Conservation (phyloP, 1,140 invertebrate genomes). For the Pectinophora gossypiella region DNA sequence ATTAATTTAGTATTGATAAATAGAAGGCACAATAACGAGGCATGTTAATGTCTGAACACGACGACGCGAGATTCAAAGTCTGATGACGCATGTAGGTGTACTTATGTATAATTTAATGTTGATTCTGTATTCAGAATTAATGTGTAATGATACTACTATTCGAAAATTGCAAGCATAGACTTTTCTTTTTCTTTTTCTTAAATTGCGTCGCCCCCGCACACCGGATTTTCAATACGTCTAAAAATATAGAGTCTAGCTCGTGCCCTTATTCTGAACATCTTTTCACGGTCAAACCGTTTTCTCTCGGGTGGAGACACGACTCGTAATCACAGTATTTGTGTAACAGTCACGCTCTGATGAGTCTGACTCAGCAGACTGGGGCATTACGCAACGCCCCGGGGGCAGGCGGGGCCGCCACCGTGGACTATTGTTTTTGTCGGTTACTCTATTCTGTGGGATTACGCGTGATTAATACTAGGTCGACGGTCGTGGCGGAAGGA, state of each 20-base stretch:
- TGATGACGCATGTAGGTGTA: no score
- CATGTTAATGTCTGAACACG: no score
- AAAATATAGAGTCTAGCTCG: no score
- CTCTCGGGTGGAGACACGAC: slow-evolving; percentile 1
- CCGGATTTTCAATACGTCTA: no score
- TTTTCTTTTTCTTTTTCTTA: no score
- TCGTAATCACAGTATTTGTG: slow-evolving; percentile 33
- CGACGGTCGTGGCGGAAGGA: slow-evolving; percentile 27
- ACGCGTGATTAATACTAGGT: slow-evolving; percentile 48
- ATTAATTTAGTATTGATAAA: slow-evolving; percentile 15
- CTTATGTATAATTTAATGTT: no score
- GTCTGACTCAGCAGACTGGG: slow-evolving; percentile 41
- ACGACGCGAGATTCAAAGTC: no score
- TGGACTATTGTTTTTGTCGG: slow-evolving; percentile 48
- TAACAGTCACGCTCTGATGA: slow-evolving; percentile 47
- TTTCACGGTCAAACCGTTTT: slow-evolving; percentile 57
- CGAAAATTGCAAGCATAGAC: no score
- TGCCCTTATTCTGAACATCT: slow-evolving; percentile 4
- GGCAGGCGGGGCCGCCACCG: slow-evolving; percentile 12
- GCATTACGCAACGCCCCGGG: slow-evolving; percentile 47
- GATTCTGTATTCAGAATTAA: no score
- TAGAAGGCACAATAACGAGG: no score
- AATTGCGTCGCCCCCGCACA: no score
- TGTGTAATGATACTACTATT: no score
- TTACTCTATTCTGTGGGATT: slow-evolving; percentile 52